Evolutionary conservation across 2,797 vertebrate species (phyloP), one percentile per base, ranked within the genome.

Genomic region (Potorous gilbertii): DNA sequence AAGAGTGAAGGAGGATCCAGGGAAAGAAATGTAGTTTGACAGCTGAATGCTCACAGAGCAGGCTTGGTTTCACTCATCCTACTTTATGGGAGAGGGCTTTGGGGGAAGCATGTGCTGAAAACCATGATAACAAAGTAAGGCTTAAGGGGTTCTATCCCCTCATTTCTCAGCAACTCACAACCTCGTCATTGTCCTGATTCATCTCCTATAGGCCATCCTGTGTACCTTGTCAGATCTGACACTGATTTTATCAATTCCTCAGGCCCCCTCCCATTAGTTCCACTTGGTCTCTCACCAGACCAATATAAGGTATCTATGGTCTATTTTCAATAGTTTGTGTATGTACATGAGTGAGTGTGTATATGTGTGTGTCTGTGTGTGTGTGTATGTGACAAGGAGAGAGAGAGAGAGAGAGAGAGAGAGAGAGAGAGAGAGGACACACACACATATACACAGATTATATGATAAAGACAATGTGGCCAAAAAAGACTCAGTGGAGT

Each of bases 11-110:
- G 81, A 90, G 95, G 93, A 93, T 91, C 54, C 91, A 95, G 91
- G 97, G 98, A 98, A 2, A 96, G 96, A 97, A 98, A 98, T 98
- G 59, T 27, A 4, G 28, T 92, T 89, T 98, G 98, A 99, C 98
- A 98, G 98, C 81, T 90, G 97, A 94, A 95, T 93, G 96, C 95
- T 91, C 98, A 97, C 93, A 96, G 74, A 74, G 94, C 92, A 5
- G 40, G 40, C 94, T 91, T 54, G 54, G 95, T 92, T 93, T 81
- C 91, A 97, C 96, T 94, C 54, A 0, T 46, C 96, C n/a, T 92
- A 96, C 91, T 97, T 96, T 56, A 34, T 87, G 50, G 94, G 55
- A 91, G 87, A 95, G 81, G 93, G 18, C 52, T 97, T 98, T 91
- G 24, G 56, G 91, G 0, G 14, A 90, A 40, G 55, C 92, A 50